Evolutionary conservation across 2,113 vertebrate genomes (phyloP).

Genomic region (Anser cygnoides): DNA sequence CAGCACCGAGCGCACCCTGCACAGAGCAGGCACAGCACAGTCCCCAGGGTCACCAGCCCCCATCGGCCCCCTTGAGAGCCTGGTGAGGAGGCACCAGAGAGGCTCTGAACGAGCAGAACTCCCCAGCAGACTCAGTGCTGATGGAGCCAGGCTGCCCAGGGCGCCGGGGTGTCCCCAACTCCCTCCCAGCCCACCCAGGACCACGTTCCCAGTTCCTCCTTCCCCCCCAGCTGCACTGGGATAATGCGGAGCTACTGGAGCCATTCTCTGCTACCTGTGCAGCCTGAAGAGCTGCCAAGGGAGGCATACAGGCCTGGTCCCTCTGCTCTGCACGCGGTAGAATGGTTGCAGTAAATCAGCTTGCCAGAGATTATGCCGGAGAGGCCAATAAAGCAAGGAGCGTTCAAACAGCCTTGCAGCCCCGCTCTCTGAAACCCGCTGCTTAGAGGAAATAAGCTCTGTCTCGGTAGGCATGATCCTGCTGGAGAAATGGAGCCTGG

Average conservation of each 20-base stretch:
- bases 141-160: not conserved
- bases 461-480: not conserved
- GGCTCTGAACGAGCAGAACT: not conserved
- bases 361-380: not conserved
- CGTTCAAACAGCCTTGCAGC: not conserved
- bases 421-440: not conserved
- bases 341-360: not conserved
- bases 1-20: not conserved
- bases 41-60: no score
- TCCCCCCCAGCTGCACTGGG: accelerated
- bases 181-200: not conserved
- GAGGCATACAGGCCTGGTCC: not conserved
- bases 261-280: not conserved
- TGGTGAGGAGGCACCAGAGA: not conserved
- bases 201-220: not conserved
- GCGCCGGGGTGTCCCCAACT: not conserved
- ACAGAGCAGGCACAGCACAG: accelerated
- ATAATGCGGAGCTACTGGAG: not conserved
- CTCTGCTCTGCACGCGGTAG: not conserved
- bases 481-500: not conserved
- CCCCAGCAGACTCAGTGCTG: not conserved
- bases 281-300: not conserved
- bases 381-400: not conserved
- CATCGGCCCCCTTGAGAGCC: not conserved
- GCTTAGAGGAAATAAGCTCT: not conserved